A percentile compares a stretch with the other conserved stretches of the same genome.
phyloP scores from a whole-genome alignment of 2,113 vertebrate species.

The Sterna hirundo region DNA sequence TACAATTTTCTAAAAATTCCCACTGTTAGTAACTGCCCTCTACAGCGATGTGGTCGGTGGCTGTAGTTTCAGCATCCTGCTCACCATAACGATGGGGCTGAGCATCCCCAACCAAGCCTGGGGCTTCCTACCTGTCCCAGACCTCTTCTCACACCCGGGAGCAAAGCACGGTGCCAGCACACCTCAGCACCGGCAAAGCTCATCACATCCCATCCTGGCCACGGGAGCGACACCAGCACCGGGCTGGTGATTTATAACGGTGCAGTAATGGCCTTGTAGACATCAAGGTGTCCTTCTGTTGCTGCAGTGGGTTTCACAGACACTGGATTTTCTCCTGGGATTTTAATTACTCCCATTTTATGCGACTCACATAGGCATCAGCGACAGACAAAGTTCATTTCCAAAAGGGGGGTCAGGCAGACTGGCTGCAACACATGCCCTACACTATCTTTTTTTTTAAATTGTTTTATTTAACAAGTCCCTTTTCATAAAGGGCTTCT shows the following conservation, averaged over 20 bases:
- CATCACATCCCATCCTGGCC: background rate
- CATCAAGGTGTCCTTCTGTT: background rate
- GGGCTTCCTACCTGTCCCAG: background rate
- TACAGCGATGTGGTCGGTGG: background rate
- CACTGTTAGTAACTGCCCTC: rapidly evolving
- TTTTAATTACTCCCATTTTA: background rate
- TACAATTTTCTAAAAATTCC: background rate
- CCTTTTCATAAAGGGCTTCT: background rate
- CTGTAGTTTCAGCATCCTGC: background rate
- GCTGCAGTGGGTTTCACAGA: background rate
- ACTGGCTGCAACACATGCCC: background rate
- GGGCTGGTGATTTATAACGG: rapidly evolving
- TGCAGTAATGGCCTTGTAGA: background rate
- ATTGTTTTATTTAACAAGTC: background rate
- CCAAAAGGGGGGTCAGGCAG: background rate
- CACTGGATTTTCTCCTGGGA: background rate
- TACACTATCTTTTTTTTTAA: rapidly evolving
- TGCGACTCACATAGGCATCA: rapidly evolving
- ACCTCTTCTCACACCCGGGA: background rate
- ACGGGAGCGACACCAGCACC: rapidly evolving
- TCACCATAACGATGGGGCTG: background rate
- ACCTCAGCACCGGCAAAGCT: background rate
- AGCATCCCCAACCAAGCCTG: background rate
- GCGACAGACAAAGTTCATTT: background rate
- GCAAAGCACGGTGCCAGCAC: rapidly evolving